These are phyloP conservation scores for Eupithecia centaureata DNA, from an alignment of 2,888 invertebrate genomes.

Conservation along the genomic window DNA sequence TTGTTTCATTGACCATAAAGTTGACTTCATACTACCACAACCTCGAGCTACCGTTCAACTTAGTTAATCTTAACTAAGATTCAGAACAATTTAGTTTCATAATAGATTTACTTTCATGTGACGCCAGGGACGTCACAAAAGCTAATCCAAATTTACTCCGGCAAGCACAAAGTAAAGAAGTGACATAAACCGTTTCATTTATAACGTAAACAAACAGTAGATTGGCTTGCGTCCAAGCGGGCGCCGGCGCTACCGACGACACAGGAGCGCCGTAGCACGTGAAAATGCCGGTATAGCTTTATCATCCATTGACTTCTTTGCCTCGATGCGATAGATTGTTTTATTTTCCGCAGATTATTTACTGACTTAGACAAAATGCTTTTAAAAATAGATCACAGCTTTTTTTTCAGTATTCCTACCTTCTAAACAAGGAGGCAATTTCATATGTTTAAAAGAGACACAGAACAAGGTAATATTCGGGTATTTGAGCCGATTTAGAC, in stretches of 20 bases:
- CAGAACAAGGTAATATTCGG: not conserved
- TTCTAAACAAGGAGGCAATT: not conserved
- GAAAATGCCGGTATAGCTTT: slow-evolving; percentile 65
- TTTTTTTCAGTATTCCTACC: too few relatives aligned
- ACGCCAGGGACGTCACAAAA: slow-evolving; percentile 23
- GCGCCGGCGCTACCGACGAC: slow-evolving; percentile 71
- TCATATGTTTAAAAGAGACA: not conserved
- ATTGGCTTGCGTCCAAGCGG: slow-evolving; percentile 74
- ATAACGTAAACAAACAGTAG: slow-evolving; percentile 79
- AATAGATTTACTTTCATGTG: slow-evolving; percentile 25
- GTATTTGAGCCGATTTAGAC: slow-evolving; percentile 1
- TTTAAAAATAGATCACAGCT: not conserved
- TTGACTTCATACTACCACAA: not conserved
- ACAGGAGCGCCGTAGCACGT: slow-evolving; percentile 47
- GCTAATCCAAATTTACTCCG: slow-evolving; percentile 28
- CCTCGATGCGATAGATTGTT: slow-evolving; percentile 31
- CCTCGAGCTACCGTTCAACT: not conserved
- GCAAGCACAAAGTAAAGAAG: slow-evolving; percentile 30
- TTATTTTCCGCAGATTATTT: slow-evolving; percentile 18
- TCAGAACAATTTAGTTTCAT: slow-evolving; percentile 18
- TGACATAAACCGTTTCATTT: slow-evolving; percentile 46
- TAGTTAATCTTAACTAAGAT: not conserved
- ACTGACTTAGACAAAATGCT: slow-evolving; percentile 3
- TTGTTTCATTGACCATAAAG: not conserved
- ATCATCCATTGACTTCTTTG: slow-evolving; percentile 54